Evolutionary conservation across 2,888 invertebrate species (phyloP), one percentile per base, ranked within the genome.

Genomic region (Cephus rjabovi): DNA sequence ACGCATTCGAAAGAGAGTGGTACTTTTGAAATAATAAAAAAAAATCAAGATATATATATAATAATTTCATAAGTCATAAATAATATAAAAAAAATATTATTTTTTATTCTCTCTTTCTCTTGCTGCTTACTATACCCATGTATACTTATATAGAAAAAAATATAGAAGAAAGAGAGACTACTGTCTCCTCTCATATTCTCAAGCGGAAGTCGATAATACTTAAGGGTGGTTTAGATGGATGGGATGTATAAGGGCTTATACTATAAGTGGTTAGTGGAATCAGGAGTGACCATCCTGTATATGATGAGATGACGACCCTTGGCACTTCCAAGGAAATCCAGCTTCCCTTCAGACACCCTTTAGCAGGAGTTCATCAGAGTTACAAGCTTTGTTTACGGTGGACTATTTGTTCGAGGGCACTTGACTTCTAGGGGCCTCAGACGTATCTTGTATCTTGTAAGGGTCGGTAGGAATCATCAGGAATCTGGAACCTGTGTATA

Each of bases 331-430:
- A 71, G 71, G 71, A 71, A 71, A 71, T 34, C 31, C 71, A 71
- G 71, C 34, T 71, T 71, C 71, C 31, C 34, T 33, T 71, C 12
- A 71, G 31, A 33, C 33, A 23, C 9, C 56, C 56, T 56, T 56
- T 12, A 71, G 71, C 9, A 15, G 34, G 31, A 71, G 31, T 34
- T 71, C 71, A 71, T 71, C 71, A 34, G 15, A 34, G 12, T 71
- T 71, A 71, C 71, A 81, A 84, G 81, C 83, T 81, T 84, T 84
- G 84, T 84, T 84, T 84, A 84, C 82, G 81, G 80, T 80, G 80
- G 79, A 78, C 84, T 79, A 82, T 84, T 84, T 84, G 81, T 81
- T 84, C 77, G 81, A 83, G 83, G 80, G 81, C 9, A 71, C 71
- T 71, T 71, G 71, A 71, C 71, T 33, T 34, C 33, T 15, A 71